Percentiles rank a stretch among this genome's conserved stretches.
Conservation (phyloP, 2,113 vertebrate genomes). For the Polypterus senegalus region DNA sequence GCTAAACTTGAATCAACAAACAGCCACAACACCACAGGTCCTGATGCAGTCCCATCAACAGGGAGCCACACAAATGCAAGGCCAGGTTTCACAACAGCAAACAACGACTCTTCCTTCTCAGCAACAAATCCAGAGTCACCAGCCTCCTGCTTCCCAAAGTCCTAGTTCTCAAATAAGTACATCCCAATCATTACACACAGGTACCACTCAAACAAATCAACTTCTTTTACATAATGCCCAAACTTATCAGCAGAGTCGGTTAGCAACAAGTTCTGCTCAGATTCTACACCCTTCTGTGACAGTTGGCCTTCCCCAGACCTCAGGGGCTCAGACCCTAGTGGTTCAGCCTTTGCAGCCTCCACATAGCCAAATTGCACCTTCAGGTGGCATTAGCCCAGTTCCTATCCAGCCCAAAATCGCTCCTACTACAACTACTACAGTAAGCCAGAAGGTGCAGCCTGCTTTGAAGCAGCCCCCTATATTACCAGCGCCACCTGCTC, state of each 20-base stretch:
- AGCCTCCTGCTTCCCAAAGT: slow-evolving; percentile 83
- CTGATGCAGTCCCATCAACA: too few species aligned
- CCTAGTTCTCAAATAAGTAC: too few species aligned
- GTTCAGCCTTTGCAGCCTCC: slow-evolving; percentile 82
- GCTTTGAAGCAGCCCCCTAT: slow-evolving; percentile 44
- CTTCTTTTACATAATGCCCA: too few species aligned
- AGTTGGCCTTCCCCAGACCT: slow-evolving; percentile 47
- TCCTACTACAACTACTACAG: slow-evolving; percentile 39
- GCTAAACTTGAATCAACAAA: slow-evolving; percentile 66
- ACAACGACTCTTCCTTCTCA: slow-evolving; percentile 23
- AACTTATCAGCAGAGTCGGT: too few species aligned
- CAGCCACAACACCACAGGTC: slow-evolving; percentile 21
- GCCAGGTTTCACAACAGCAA: too few species aligned
- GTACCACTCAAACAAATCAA: too few species aligned
- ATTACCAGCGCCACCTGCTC: slow-evolving; percentile 55
- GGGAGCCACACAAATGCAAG: too few species aligned
- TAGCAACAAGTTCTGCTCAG: slow-evolving; percentile 25
- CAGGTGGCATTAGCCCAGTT: slow-evolving; percentile 50
- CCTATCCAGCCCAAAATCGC: slow-evolving; percentile 78
- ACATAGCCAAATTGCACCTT: slow-evolving; percentile 21
- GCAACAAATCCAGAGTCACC: slow-evolving; percentile 74
- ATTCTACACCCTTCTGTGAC: slow-evolving; percentile 52
- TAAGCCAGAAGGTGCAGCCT: slow-evolving; percentile 44
- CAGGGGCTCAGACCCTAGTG: slow-evolving; percentile 77
- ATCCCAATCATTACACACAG: too few species aligned